Conservation (phyloP, 2,113 vertebrate species). For the Heliornis fulica region DNA sequence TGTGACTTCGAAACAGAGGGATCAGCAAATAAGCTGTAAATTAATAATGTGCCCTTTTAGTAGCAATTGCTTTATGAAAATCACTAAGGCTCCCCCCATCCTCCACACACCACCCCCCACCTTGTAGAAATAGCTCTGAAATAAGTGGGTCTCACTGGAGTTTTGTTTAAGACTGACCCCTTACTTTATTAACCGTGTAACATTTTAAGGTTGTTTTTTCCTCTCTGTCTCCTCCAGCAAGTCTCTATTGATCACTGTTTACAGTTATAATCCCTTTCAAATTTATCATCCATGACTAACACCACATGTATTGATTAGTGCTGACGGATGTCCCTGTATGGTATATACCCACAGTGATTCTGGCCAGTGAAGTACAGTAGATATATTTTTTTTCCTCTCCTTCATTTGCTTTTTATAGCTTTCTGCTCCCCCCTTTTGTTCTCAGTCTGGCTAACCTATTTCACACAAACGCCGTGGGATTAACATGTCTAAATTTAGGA, state of each 20-base stretch:
- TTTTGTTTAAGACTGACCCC: constrained; percentile 76
- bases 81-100: neutral
- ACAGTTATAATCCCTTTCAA: constrained; percentile 89
- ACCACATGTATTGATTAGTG: constrained; percentile 82
- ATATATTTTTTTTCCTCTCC: constrained; percentile 49
- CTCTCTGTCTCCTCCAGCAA: constrained; percentile 81
- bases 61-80: constrained; percentile 69
- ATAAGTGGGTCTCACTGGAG: constrained; percentile 63
- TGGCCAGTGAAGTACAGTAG: constrained; percentile 59
- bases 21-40: constrained; percentile 71
- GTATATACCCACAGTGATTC: constrained; percentile 63
- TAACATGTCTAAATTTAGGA: constrained; percentile 63
- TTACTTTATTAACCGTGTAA: constrained; percentile 82
- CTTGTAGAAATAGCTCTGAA: constrained; percentile 37
- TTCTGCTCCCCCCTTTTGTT: constrained; percentile 52
- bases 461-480: constrained; percentile 34
- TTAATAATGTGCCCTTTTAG: constrained; percentile 78
- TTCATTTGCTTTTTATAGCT: constrained; percentile 68
- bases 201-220: constrained; percentile 83
- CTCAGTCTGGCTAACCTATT: constrained; percentile 54
- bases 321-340: constrained; percentile 82
- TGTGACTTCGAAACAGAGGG: constrained; percentile 65
- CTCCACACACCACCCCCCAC: neutral
- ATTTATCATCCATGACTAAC: constrained; percentile 89
- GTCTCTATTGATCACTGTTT: constrained; percentile 89